These are phyloP conservation scores for Beaufortia kweichowensis DNA, from an alignment of 2,113 vertebrate species.

Conservation along the genomic window DNA sequence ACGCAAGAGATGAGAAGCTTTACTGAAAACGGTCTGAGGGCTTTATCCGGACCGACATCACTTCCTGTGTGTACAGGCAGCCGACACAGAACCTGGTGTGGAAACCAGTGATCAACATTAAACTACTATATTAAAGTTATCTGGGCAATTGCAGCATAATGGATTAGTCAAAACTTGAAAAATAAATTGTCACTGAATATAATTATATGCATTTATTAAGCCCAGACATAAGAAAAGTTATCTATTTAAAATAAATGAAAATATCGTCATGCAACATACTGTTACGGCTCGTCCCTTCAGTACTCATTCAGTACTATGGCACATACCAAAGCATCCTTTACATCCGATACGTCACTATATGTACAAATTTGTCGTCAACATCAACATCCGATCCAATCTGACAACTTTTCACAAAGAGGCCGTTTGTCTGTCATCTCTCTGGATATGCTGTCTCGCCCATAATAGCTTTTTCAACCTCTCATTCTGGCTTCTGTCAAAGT, in stretches of 20 bases:
- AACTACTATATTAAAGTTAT: too few relatives aligned
- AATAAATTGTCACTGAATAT: too few relatives aligned
- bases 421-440: conserved; percentile 15
- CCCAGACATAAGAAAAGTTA: too few relatives aligned
- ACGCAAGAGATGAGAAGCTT: conserved; percentile 50
- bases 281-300: too few relatives aligned
- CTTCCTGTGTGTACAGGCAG: background rate
- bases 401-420: conserved; percentile 19
- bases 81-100: background rate
- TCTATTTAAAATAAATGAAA: too few relatives aligned
- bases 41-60: conserved; percentile 30
- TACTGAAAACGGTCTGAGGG: conserved; percentile 39
- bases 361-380: background rate
- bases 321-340: too few relatives aligned
- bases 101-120: background rate
- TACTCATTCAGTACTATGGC: too few relatives aligned
- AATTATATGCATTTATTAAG: too few relatives aligned
- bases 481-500: conserved; percentile 30
- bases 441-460: conserved; percentile 27
- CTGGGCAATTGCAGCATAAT: too few relatives aligned
- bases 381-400: conserved; percentile 10
- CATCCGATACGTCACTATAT: background rate
- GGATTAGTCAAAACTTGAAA: too few relatives aligned
- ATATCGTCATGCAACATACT: too few relatives aligned
- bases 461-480: conserved; percentile 40